A percentile compares a stretch with the other conserved stretches of the same genome.
Evolutionary conservation across 2,888 invertebrate genomes (phyloP).

Genomic region (Flexamia atlantica): DNA sequence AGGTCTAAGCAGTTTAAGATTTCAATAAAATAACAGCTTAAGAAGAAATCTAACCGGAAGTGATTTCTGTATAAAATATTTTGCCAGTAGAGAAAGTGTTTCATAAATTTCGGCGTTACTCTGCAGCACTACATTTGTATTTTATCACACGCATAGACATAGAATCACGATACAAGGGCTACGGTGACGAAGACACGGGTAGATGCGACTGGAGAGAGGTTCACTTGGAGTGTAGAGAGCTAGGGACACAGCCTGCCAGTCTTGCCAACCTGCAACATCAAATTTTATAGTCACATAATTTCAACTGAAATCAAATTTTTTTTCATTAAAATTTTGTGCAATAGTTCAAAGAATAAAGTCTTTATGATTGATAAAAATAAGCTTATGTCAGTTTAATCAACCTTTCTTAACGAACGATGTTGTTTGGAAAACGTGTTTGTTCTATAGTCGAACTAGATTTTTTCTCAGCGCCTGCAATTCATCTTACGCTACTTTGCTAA

Average conservation of each 20-base stretch:
- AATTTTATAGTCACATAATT: too few species aligned
- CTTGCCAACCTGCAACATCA: slow-evolving; percentile 9
- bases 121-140: background rate
- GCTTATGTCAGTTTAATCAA: too few species aligned
- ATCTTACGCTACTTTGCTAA: too few species aligned
- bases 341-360: too few species aligned
- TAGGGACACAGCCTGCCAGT: slow-evolving; percentile 41
- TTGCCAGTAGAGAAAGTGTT: background rate
- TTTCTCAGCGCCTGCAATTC: too few species aligned
- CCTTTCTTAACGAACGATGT: too few species aligned
- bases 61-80: background rate
- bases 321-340: too few species aligned
- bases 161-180: background rate
- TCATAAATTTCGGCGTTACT: background rate
- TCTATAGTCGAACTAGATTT: too few species aligned
- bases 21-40: background rate
- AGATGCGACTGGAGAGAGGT: background rate
- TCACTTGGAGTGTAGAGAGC: background rate
- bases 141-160: background rate
- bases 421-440: too few species aligned
- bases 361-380: too few species aligned
- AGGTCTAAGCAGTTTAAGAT: slow-evolving; percentile 15
- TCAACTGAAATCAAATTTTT: too few species aligned
- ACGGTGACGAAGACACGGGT: background rate
- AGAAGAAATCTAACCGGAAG: background rate